Base-by-base conservation (phyloP, 2,113 vertebrate species). In the Phoxinus phoxinus region DNA sequence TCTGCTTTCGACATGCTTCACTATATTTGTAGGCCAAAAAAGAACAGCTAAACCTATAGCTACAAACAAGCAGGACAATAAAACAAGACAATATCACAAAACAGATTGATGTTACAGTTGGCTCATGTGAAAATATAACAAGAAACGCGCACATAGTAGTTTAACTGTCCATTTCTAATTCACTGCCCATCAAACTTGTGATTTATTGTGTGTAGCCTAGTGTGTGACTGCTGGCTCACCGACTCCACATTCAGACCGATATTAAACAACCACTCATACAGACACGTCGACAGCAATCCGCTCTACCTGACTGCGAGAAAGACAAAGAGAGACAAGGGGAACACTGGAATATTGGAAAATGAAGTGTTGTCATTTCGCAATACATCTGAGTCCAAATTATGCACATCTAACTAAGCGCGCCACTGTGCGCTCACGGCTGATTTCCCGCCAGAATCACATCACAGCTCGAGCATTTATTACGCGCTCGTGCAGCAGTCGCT, bases 371-470 rank as follows among this genome's bases (percentile, higher is more conserved):
- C 89, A 85, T 89, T 92, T 93, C 94, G 91, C 95, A 96, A 96
- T 93, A 95, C 95, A 95, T 96, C 93, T 94, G 92, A 94, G 91
- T 91, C 93, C 93, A 95, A 95, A 96, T 95, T 95, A 95, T 93
- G 93, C 95, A 93, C 94, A 95, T 95, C 93, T 94, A 87, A 96
- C 96, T 95, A 95, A 95, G 96, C 93, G 94, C 84, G 78, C 56
- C 73, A 83, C 89, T 65, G 81, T 78, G 85, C 83, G 79, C 51
- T 82, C 73, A 85, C 86, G 85, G 72, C 84, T 86, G 83, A 88
- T 87, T 86, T 83, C 85, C 59, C 61, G 56, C 51, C 63, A 86
- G 86, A 89, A 87, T 85, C 77, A 87, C 85, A 85, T 88, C 89
- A 88, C 72, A 59, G 81, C 87, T 63, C 81, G 63, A 69, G 61